Evolutionary conservation across 2,797 vertebrate genomes (phyloP).

Genomic region (Peromyscus eremicus): DNA sequence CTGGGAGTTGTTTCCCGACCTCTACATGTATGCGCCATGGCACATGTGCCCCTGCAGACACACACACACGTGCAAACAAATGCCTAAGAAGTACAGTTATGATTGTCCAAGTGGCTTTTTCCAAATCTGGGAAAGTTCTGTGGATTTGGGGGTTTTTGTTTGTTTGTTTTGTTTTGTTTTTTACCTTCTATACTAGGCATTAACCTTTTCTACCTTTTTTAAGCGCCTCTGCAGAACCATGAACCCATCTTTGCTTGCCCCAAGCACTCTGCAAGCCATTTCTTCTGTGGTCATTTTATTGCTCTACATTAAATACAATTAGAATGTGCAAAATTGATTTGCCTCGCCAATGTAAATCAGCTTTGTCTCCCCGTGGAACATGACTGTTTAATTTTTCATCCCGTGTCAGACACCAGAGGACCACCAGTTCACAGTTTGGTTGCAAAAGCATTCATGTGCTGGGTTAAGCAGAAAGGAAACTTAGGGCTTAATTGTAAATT

Average conservation of each 20-base stretch:
- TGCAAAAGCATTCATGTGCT: background rate
- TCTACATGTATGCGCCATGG: background rate
- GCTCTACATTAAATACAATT: conserved; percentile 23
- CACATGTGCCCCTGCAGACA: background rate
- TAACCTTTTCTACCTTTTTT: background rate
- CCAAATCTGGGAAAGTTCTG: background rate
- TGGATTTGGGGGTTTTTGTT: background rate
- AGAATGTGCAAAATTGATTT: conserved; percentile 15
- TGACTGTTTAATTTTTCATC: conserved; percentile 32
- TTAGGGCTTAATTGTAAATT: background rate
- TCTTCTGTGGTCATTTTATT: background rate
- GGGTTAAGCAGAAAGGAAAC: conserved; percentile 16
- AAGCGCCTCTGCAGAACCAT: background rate
- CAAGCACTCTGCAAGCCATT: background rate
- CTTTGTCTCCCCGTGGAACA: conserved; percentile 39
- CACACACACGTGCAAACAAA: background rate
- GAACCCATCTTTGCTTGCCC: background rate
- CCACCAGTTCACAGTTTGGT: background rate
- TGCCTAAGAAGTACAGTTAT: background rate
- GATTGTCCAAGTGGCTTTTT: background rate
- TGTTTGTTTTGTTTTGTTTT: background rate
- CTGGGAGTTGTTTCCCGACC: no score
- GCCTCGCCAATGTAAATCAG: background rate
- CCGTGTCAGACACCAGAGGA: background rate
- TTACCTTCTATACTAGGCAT: background rate